Conservation (phyloP, 2,797 vertebrate species). For the Somateria mollissima region DNA sequence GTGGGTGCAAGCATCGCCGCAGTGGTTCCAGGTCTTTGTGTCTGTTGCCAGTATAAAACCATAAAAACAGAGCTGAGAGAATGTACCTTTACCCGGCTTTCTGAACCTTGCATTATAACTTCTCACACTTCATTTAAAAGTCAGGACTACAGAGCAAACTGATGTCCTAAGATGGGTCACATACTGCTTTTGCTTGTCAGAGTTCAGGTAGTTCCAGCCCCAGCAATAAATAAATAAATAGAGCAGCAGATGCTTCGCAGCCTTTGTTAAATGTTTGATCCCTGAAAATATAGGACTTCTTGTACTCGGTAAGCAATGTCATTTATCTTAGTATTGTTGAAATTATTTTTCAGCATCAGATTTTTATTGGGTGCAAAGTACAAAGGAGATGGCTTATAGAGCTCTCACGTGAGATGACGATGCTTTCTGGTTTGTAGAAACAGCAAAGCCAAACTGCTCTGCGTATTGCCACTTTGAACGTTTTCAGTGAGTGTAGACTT, state of each 20-base stretch:
- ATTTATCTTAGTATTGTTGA: background rate
- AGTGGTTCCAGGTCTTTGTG: accelerated
- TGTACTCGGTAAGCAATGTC: background rate
- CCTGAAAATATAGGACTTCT: background rate
- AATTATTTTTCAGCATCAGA: background rate
- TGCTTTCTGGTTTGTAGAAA: background rate
- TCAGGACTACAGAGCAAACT: background rate
- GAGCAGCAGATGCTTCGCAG: background rate
- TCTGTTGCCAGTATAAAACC: background rate
- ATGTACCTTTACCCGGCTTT: background rate
- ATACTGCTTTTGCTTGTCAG: background rate
- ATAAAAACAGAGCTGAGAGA: background rate
- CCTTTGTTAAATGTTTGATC: background rate
- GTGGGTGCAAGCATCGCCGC: background rate
- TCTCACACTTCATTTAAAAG: background rate
- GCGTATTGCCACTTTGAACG: accelerated
- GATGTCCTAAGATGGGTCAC: background rate
- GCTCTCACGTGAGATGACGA: background rate
- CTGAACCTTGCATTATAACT: background rate
- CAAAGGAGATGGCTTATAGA: background rate
- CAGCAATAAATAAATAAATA: background rate
- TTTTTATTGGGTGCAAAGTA: constrained; percentile 20
- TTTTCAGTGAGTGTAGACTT: no score
- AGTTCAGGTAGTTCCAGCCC: background rate
- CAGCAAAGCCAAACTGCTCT: accelerated